These are phyloP conservation scores for Agriopis leucophaearia DNA, from an alignment of 2,888 invertebrate species.

Conservation along the genomic window DNA sequence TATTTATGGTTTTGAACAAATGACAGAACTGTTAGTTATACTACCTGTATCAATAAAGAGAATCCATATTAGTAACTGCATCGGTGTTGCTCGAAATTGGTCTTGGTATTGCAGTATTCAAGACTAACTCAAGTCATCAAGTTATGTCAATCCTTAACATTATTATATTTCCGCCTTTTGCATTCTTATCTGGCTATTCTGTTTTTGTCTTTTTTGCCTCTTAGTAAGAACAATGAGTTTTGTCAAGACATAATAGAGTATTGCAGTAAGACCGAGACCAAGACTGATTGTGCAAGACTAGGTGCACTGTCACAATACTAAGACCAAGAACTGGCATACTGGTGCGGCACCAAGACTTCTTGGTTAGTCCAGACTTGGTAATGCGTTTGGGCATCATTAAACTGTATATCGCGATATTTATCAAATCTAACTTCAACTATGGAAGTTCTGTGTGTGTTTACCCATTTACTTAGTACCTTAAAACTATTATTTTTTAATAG, in stretches of 20 bases:
- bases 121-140: not conserved
- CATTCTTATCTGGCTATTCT: not conserved
- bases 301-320: not conserved
- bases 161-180: not conserved
- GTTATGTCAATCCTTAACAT: no score
- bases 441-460: conserved; percentile 51
- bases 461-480: conserved; percentile 36
- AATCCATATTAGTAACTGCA: not conserved
- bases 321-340: not conserved
- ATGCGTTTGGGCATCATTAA: conserved; percentile 3
- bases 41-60: not conserved
- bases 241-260: no score
- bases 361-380: not conserved
- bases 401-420: conserved; percentile 36
- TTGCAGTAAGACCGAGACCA: no score
- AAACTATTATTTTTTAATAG: conserved; percentile 49
- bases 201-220: not conserved
- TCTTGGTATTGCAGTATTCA: not conserved
- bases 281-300: not conserved
- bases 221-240: not conserved
- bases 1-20: not conserved
- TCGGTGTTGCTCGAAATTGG: not conserved
- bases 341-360: not conserved
- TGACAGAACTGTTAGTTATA: not conserved
- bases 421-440: conserved; percentile 52